Base-by-base conservation (phyloP, 1,140 invertebrate species). In the Nymphalis io region DNA sequence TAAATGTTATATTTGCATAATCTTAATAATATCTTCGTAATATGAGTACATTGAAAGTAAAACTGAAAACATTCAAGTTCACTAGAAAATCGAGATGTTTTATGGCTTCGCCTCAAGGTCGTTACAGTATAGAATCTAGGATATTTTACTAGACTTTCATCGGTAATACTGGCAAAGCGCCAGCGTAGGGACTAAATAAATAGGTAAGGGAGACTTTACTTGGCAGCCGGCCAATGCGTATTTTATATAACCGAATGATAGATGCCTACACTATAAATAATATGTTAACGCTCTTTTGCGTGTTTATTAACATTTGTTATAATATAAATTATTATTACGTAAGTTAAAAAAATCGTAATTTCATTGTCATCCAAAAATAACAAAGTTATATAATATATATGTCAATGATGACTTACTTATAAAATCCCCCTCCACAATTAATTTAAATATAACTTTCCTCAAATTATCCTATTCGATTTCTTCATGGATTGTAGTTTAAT, bases 91-190 rank as follows among this genome's bases (percentile, higher is more conserved):
- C 23, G 10, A 55, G 23, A 55, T 15, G 12, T 55, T 63, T 58
- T 23, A 51, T 58, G 60, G 15, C 55, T 42, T n/a, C 40, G 20
- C 44, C 62, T 63, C 68, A 70, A 63, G 68, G 68, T 62, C 68
- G 27, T 21, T 55, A 12, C 33, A 51, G 21, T 55, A 48, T 4
- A 51, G 51, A 39, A 38, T 63, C 44, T 46, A 53, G 46, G 11
- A 55, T 53, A 63, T 60, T 6, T 48, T 27, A 38, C 57, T 27
- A 67, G 15, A 38, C n/a, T 23, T 44, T n/a, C 63, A 21, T 21
- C 59, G 33, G 13, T 39, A 53, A 4, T n/a, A 62, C 23, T 68
- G 66, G 66, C 66, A 21, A 12, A n/a, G 15, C 40, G 58, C 66
- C 66, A 68, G 44, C 27, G 13, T 20, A 21, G 33, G 58, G 46